phyloP scores from a whole-genome alignment of 1,140 invertebrate genomes.

The Berghia stephanieae region DNA sequence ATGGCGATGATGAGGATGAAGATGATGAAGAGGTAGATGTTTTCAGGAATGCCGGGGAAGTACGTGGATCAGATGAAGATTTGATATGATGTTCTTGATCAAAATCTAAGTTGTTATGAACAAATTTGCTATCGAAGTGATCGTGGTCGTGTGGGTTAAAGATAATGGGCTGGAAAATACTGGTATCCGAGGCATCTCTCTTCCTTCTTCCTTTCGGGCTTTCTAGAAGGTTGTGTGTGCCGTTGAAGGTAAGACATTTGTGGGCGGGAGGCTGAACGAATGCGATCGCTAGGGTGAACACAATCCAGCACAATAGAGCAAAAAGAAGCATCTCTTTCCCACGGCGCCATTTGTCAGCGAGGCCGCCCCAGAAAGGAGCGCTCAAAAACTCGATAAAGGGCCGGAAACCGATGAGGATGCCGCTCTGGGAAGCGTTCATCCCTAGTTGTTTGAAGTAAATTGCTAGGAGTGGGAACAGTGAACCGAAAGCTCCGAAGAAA shows the following conservation, averaged over 20 bases:
- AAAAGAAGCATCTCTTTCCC: constrained; percentile 83
- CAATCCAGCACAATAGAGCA: constrained; percentile 92
- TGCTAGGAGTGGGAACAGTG: constrained; percentile 95
- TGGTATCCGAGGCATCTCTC: neutral
- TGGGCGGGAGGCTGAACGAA: constrained; percentile 93
- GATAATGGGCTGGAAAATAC: too few species aligned
- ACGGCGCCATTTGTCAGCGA: constrained; percentile 79
- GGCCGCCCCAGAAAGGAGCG: constrained; percentile 95
- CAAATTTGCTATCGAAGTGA: neutral
- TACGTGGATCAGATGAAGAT: too few species aligned
- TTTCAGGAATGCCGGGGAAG: too few species aligned
- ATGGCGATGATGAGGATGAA: neutral
- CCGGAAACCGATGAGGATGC: constrained; percentile 77
- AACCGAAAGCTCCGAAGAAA: constrained; percentile 99
- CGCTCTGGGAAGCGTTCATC: constrained; percentile 95
- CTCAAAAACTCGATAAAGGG: constrained; percentile 98
- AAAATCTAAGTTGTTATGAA: neutral
- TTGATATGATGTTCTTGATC: too few species aligned
- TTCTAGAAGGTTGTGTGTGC: constrained; percentile 71
- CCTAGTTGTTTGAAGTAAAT: constrained; percentile 99
- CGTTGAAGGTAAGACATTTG: constrained; percentile 82
- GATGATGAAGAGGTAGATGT: neutral
- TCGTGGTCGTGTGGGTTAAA: neutral
- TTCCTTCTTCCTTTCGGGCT: constrained; percentile 31
- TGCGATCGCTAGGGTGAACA: constrained; percentile 94